Conservation (phyloP, 2,888 invertebrate genomes). For the Xylota sylvarum region DNA sequence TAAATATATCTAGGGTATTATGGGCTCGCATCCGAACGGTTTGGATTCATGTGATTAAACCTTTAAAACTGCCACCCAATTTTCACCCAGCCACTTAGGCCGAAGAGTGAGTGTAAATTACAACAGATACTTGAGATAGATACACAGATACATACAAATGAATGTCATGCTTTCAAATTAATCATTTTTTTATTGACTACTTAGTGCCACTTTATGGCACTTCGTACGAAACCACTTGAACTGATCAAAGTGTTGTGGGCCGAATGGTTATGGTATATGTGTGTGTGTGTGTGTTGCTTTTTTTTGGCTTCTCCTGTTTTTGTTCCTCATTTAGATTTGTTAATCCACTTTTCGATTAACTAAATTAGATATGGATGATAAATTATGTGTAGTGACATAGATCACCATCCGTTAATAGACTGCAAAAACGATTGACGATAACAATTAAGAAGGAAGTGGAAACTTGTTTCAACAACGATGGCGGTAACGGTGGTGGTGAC, state of each 20-base stretch:
- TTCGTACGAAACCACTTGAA: slow-evolving; percentile 43
- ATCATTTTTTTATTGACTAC: slow-evolving; percentile 55
- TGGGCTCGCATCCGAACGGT: slow-evolving; percentile 36
- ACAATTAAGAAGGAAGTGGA: slow-evolving; percentile 65
- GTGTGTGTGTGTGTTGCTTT: neutral
- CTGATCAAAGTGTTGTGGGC: slow-evolving; percentile 46
- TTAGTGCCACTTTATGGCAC: slow-evolving; percentile 48
- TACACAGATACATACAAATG: slow-evolving; percentile 32
- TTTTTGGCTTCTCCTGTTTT: neutral
- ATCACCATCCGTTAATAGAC: slow-evolving; percentile 66
- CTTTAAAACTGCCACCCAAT: slow-evolving; percentile 52
- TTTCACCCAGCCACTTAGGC: slow-evolving; percentile 29
- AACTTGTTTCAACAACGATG: slow-evolving; percentile 46
- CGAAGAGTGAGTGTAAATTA: slow-evolving; percentile 52
- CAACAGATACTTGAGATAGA: slow-evolving; percentile 47
- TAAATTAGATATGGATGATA: slow-evolving; percentile 66
- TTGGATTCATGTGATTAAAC: slow-evolving; percentile 28
- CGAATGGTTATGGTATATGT: neutral
- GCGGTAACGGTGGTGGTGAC: slow-evolving; percentile 26
- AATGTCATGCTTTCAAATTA: slow-evolving; percentile 55
- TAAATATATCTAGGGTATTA: slow-evolving; percentile 17
- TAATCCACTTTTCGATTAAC: slow-evolving; percentile 55
- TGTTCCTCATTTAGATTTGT: slow-evolving; percentile 38
- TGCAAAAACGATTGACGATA: slow-evolving; percentile 39
- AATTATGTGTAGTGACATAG: slow-evolving; percentile 65